Conservation (phyloP, 2,113 vertebrate species). For the Crotophaga sulcirostris region DNA sequence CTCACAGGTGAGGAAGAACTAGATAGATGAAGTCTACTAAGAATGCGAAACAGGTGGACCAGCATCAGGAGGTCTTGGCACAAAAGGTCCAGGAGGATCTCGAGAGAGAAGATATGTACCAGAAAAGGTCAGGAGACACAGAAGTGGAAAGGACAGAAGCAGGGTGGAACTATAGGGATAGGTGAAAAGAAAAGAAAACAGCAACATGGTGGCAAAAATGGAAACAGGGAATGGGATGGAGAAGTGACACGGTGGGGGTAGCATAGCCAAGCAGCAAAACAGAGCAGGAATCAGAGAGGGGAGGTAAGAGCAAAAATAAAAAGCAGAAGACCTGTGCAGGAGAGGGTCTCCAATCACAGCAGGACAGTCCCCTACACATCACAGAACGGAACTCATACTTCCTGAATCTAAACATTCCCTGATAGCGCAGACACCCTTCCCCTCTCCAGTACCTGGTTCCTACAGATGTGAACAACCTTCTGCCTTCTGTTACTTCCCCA, state of each 20-base stretch:
- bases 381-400: background rate
- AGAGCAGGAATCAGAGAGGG: background rate
- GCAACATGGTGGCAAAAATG: background rate
- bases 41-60: background rate
- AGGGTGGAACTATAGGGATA: accelerated
- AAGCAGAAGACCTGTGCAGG: background rate
- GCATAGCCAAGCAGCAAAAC: background rate
- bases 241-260: background rate
- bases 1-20: background rate
- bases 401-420: background rate
- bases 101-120: background rate
- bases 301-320: background rate
- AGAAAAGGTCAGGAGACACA: background rate
- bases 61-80: background rate
- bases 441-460: background rate
- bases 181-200: background rate
- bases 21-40: background rate
- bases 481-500: background rate
- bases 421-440: background rate
- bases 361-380: background rate
- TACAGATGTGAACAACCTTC: background rate
- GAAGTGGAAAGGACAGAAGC: background rate
- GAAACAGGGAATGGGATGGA: background rate
- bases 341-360: background rate
- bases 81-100: background rate